phyloP scores from a whole-genome alignment of 2,888 invertebrate species.

The Reticulitermes lucifugus region DNA sequence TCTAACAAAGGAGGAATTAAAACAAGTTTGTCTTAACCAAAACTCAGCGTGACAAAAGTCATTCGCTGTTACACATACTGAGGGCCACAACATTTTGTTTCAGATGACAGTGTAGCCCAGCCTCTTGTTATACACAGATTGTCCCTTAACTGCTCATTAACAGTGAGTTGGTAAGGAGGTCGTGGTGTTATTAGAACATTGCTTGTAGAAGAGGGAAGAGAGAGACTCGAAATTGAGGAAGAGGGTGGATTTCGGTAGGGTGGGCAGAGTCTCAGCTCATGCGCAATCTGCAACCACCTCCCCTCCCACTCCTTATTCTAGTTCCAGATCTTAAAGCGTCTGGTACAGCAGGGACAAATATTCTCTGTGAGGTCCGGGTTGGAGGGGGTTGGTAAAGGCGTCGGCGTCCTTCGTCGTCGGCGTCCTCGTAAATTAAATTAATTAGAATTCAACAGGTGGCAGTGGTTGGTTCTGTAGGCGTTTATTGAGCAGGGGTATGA shows the following conservation, averaged over 20 bases:
- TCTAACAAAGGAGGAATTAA: too few relatives aligned
- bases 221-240: not conserved
- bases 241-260: not conserved
- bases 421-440: constrained; percentile 50
- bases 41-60: too few relatives aligned
- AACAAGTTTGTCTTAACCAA: too few relatives aligned
- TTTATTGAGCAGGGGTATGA: not conserved
- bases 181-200: constrained; percentile 14
- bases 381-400: constrained; percentile 11
- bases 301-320: not conserved
- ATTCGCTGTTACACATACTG: too few relatives aligned
- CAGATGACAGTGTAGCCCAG: not conserved
- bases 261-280: not conserved
- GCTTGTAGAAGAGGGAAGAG: constrained; percentile 19
- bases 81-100: not conserved
- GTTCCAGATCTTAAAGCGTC: not conserved
- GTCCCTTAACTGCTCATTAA: constrained; percentile 30
- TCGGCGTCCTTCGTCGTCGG: constrained; percentile 27
- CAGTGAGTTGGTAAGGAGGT: not conserved
- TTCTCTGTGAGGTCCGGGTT: constrained; percentile 22
- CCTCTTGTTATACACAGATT: not conserved
- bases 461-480: constrained; percentile 6
- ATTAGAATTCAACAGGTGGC: constrained; percentile 50
- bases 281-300: not conserved
- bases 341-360: constrained; percentile 28